A percentile compares a stretch with the other conserved stretches of the same genome.
These are phyloP conservation scores for Caenorhabditis virilis DNA, from an alignment of 2,888 invertebrate species.

Conservation along the genomic window DNA sequence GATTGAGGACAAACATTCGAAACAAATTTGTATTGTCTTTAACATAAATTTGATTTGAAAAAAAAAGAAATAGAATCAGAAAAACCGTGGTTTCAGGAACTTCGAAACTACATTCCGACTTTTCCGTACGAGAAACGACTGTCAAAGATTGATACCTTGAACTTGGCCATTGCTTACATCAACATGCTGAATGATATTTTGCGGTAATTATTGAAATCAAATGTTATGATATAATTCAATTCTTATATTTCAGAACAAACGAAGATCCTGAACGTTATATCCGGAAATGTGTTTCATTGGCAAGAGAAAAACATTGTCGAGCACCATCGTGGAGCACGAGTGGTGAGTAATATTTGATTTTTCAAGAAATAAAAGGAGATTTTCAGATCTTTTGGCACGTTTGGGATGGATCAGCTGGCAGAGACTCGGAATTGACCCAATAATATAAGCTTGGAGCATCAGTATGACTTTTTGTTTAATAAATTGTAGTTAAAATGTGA, in stretches of 20 bases:
- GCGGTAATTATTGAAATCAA: slow-evolving; percentile 20
- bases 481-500: too few relatives aligned
- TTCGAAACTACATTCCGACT: slow-evolving; percentile 94
- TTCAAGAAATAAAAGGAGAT: not conserved
- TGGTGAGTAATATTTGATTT: slow-evolving; percentile 41
- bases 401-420: slow-evolving; percentile 99
- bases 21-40: too few relatives aligned
- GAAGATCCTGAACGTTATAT: slow-evolving; percentile 55
- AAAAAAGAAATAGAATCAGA: too few relatives aligned
- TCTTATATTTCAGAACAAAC: slow-evolving; percentile 32
- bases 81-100: slow-evolving; percentile 79
- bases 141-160: slow-evolving; percentile 95
- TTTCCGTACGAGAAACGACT: slow-evolving; percentile 97
- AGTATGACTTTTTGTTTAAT: too few relatives aligned
- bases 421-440: slow-evolving; percentile 81
- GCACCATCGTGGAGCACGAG: slow-evolving; percentile 67
- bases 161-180: slow-evolving; percentile 95
- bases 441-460: too few relatives aligned
- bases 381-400: slow-evolving; percentile 88
- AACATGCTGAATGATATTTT: slow-evolving; percentile 77
- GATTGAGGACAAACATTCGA: too few relatives aligned
- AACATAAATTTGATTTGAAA: too few relatives aligned
- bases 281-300: slow-evolving; percentile 49
- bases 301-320: slow-evolving; percentile 43
- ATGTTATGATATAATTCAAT: not conserved